Base-by-base conservation (phyloP, 2,113 vertebrate genomes). In the Thalassarche chlororhynchos region DNA sequence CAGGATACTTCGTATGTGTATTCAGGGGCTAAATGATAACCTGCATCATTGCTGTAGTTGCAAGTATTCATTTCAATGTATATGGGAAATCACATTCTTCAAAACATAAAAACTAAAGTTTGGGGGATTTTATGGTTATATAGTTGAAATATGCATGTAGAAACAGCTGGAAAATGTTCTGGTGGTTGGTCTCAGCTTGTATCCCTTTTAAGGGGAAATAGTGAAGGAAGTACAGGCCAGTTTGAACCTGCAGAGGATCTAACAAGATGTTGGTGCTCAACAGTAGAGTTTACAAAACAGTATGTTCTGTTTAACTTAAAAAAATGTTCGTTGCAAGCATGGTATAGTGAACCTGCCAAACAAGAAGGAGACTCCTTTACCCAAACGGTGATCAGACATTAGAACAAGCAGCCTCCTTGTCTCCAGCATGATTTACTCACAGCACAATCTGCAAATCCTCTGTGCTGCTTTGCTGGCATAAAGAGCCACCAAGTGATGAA, bases 321-420 rank as follows among this genome's bases (percentile, higher is more conserved):
- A 86, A 91, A 83, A 46, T 14, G 23, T 17, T 69, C 7, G 20
- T 44, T 36, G 28, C 47, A 62, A 82, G 61, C 55, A n/a, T n/a
- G 61, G 40, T 14, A 31, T 2, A 62, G 42, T 31, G 44, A 92
- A 62, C n/a, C 19, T 20, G 18, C 31, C 61, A 66, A 57, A 70
- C 8, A 64, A 51, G 52, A 26, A 46, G 62, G 26, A 60, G 24
- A 23, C 9, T 74, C 34, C 60, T 81, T 87, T 65, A 34, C 57
- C 34, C 60, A 18, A 28, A 49, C 0, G 8, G 19, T 29, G 28
- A 49, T 38, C 55, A 70, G 64, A 17, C 34, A 16, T 36, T 7
- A 49, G 8, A 68, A n/a, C 14, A 52, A 36, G 23, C 51, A 90
- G 6, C n/a, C 13, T 20, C 55, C 34, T 60, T 0, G 0, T 24